These are phyloP conservation scores for Caenorhabditis angaria DNA, from an alignment of 2,888 invertebrate species.

Conservation along the genomic window DNA sequence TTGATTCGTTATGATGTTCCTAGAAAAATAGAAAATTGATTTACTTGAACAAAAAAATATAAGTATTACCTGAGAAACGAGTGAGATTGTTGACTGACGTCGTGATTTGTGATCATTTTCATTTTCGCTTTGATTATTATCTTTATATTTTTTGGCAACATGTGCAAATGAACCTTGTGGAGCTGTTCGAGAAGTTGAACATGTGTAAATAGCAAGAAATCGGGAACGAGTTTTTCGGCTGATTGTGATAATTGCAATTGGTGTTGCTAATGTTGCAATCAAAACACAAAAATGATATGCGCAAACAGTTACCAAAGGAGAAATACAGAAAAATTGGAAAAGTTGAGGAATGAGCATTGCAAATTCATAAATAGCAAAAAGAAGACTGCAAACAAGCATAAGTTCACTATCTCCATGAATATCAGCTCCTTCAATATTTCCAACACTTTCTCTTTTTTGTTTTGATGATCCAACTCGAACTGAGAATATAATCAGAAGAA, in stretches of 20 bases:
- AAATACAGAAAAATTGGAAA: constrained; percentile 34
- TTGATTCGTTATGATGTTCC: not conserved
- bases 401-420: constrained; percentile 34
- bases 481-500: constrained; percentile 22
- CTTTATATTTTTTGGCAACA: constrained; percentile 38
- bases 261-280: constrained; percentile 36
- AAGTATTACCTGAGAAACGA: constrained; percentile 20
- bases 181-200: constrained; percentile 3
- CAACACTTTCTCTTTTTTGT: constrained; percentile 28
- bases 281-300: constrained; percentile 30
- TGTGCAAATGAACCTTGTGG: constrained; percentile 36
- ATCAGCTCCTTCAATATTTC: constrained; percentile 32
- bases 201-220: constrained; percentile 16
- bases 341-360: constrained; percentile 5
- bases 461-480: constrained; percentile 37
- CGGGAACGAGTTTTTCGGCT: constrained; percentile 25
- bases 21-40: not conserved
- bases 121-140: not conserved
- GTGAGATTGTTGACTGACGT: constrained; percentile 16
- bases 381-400: constrained; percentile 25
- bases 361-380: constrained; percentile 37
- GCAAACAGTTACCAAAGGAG: constrained; percentile 26
- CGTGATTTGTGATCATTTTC: not conserved
- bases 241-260: constrained; percentile 27
- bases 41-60: not conserved